phyloP scores from a whole-genome alignment of 2,797 vertebrate genomes.

The Sebastes nivosus region DNA sequence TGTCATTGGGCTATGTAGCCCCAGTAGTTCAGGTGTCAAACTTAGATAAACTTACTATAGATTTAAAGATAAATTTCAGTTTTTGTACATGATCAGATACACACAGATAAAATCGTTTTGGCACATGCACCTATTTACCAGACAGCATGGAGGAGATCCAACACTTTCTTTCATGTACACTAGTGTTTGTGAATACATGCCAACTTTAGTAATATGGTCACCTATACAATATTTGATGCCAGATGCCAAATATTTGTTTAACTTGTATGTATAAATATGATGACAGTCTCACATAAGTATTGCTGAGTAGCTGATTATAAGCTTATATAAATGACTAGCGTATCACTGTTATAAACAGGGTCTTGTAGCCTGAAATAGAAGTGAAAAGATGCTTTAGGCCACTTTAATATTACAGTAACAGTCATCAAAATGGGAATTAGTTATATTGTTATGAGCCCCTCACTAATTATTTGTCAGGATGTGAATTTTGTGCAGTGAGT shows the following conservation, averaged over 20 bases:
- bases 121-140: constrained; percentile 43
- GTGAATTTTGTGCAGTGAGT: constrained; percentile 41
- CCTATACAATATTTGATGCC: constrained; percentile 55
- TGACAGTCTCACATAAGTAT: constrained; percentile 54
- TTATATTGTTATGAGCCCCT: constrained; percentile 30
- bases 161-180: constrained; percentile 45
- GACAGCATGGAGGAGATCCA: constrained; percentile 45
- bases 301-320: constrained; percentile 60
- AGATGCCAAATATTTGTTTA: constrained; percentile 71
- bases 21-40: constrained; percentile 33
- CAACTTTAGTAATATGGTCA: constrained; percentile 53
- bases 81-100: constrained; percentile 25
- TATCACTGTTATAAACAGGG: constrained; percentile 64
- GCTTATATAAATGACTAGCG: constrained; percentile 49
- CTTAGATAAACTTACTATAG: constrained; percentile 12
- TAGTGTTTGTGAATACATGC: constrained; percentile 66
- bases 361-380: constrained; percentile 59
- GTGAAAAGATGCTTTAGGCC: constrained; percentile 60
- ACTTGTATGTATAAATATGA: constrained; percentile 66
- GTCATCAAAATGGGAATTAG: constrained; percentile 45
- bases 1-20: constrained; percentile 6
- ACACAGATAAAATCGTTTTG: constrained; percentile 23
- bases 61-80: constrained; percentile 31
- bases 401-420: constrained; percentile 54
- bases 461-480: constrained; percentile 49